These are phyloP conservation scores for Sceloporus tristichus DNA, from an alignment of 2,113 vertebrate species.

Conservation along the genomic window DNA sequence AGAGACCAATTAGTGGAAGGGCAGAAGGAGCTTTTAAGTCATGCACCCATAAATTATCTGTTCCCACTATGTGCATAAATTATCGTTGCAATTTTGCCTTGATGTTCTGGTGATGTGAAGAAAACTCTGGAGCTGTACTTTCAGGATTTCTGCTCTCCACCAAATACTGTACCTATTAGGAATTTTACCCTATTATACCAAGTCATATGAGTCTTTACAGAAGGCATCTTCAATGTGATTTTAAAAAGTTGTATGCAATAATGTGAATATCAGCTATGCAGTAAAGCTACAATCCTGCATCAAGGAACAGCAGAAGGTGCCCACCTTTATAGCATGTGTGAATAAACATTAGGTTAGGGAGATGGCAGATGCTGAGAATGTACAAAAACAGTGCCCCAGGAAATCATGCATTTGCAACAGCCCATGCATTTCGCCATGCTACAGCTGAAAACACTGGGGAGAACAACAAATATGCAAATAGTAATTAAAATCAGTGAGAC, in stretches of 20 bases:
- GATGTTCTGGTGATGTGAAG: conserved; percentile 20
- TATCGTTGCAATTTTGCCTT: conserved; percentile 25
- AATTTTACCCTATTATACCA: not conserved
- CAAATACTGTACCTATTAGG: not conserved
- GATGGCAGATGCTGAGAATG: not conserved
- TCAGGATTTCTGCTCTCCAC: not conserved
- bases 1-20: conserved; percentile 35
- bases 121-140: conserved; percentile 2
- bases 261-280: not conserved
- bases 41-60: not conserved
- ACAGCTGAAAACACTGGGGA: not conserved
- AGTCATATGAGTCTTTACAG: conserved; percentile 14
- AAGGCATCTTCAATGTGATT: not conserved
- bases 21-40: conserved; percentile 32
- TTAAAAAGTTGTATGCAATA: not conserved
- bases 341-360: conserved; percentile 12
- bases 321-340: not conserved
- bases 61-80: not conserved
- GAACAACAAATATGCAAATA: not conserved
- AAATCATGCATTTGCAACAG: not conserved
- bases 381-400: not conserved
- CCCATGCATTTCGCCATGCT: not conserved
- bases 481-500: not conserved
- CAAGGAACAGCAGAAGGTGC: not conserved
- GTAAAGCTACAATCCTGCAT: not conserved